Evolutionary conservation across 2,888 invertebrate genomes (phyloP).

Genomic region (Drosophila kuntzei): DNA sequence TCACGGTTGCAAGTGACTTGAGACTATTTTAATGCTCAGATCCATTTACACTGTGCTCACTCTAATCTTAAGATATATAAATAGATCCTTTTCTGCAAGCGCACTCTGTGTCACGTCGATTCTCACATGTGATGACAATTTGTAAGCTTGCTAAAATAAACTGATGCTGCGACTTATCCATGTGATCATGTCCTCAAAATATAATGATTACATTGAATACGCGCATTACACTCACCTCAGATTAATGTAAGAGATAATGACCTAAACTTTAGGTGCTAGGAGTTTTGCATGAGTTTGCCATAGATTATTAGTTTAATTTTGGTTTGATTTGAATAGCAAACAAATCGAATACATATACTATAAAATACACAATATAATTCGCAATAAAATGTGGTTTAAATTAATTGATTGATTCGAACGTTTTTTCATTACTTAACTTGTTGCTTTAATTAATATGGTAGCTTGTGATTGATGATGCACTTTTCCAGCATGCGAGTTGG

Average conservation of each 20-base stretch:
- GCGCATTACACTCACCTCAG: conserved; percentile 29
- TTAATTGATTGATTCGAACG: conserved; percentile 49
- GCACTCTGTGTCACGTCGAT: conserved; percentile 69
- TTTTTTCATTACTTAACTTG: conserved; percentile 41
- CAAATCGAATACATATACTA: conserved; percentile 29
- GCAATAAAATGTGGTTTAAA: conserved; percentile 50
- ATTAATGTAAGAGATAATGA: neutral
- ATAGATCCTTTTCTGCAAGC: conserved; percentile 49
- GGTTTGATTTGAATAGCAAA: conserved; percentile 27
- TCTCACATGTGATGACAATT: conserved; percentile 54
- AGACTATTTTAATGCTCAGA: conserved; percentile 13
- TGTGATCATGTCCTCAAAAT: conserved; percentile 31
- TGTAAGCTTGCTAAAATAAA: conserved; percentile 43
- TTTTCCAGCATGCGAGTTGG: conserved; percentile 58
- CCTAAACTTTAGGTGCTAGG: conserved; percentile 4
- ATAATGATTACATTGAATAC: conserved; percentile 51
- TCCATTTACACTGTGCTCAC: conserved; percentile 53
- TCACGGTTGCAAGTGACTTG: conserved; percentile 44
- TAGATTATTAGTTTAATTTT: conserved; percentile 22
- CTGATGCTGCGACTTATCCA: conserved; percentile 51
- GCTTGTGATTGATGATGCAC: conserved; percentile 55
- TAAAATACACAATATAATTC: conserved; percentile 51
- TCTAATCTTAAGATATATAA: neutral
- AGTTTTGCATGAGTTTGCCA: conserved; percentile 61
- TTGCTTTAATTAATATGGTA: conserved; percentile 53